phyloP scores from a whole-genome alignment of 23 tunicate genomes.

The Oikopleura albicans region DNA sequence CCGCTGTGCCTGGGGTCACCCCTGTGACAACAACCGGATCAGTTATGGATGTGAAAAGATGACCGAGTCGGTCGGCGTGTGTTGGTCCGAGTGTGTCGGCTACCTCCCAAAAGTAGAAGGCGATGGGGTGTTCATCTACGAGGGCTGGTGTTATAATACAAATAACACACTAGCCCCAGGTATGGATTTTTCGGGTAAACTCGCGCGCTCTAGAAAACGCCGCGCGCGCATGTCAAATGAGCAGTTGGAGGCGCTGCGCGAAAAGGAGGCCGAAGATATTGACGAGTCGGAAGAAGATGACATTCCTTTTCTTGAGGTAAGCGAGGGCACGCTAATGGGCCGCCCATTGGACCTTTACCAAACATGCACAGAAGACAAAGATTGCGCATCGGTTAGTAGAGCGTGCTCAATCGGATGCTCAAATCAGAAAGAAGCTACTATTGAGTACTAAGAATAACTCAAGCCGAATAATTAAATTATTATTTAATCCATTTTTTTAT shows the following conservation, averaged over 20 bases:
- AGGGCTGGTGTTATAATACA: neutral
- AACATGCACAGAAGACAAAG: neutral
- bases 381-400: neutral
- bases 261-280: neutral
- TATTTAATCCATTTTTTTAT: no score
- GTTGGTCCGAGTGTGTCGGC: neutral
- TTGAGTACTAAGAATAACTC: no score
- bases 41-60: neutral
- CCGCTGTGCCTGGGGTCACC: neutral
- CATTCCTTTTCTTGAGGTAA: neutral
- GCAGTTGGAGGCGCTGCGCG: neutral
- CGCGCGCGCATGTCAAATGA: neutral
- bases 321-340: neutral
- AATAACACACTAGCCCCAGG: neutral
- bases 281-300: neutral
- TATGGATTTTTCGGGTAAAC: neutral
- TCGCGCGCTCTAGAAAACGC: neutral
- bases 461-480: no score
- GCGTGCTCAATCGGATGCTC: slow-evolving; percentile 2
- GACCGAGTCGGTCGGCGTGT: neutral
- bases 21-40: neutral
- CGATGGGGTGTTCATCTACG: slow-evolving; percentile 1
- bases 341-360: neutral
- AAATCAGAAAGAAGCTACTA: neutral
- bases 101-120: neutral